Evolutionary conservation across 2,797 vertebrate species (phyloP).

Genomic region (Ctenopoma kingsleyae): DNA sequence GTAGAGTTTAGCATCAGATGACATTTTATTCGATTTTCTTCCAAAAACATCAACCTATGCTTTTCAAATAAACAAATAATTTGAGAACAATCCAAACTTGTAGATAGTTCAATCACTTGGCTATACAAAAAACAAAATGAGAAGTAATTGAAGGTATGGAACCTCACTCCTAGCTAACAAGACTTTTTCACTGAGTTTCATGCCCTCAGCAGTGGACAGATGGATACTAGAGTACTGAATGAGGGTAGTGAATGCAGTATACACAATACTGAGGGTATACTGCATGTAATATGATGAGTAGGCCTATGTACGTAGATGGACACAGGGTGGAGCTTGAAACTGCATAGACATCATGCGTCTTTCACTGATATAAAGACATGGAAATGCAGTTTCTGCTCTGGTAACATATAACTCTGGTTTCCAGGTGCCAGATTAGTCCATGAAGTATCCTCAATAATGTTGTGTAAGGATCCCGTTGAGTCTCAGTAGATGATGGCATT

Average conservation of each 20-base stretch:
- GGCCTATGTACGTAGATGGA: slow-evolving; percentile 34
- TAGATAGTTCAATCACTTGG: slow-evolving; percentile 68
- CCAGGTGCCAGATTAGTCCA: slow-evolving; percentile 36
- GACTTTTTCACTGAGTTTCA: slow-evolving; percentile 66
- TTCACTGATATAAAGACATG: slow-evolving; percentile 38
- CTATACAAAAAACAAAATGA: slow-evolving; percentile 70
- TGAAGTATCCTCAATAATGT: slow-evolving; percentile 34
- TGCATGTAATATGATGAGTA: slow-evolving; percentile 57
- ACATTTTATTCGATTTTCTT: slow-evolving; percentile 81
- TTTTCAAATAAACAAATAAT: slow-evolving; percentile 74
- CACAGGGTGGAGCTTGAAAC: slow-evolving; percentile 47
- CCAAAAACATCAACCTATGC: slow-evolving; percentile 79
- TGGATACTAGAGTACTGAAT: slow-evolving; percentile 52
- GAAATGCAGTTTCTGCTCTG: slow-evolving; percentile 55
- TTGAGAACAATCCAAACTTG: slow-evolving; percentile 77
- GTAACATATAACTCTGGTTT: slow-evolving; percentile 56
- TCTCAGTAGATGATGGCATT: not conserved
- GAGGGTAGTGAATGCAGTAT: slow-evolving; percentile 38
- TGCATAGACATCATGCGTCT: slow-evolving; percentile 55
- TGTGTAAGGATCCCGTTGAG: not conserved
- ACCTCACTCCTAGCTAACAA: slow-evolving; percentile 65
- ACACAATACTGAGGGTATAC: slow-evolving; percentile 49
- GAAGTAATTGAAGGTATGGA: slow-evolving; percentile 64
- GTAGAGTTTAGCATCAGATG: slow-evolving; percentile 65
- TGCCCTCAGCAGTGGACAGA: slow-evolving; percentile 65